A percentile compares a stretch with the other conserved stretches of the same genome.
Conservation (phyloP, 2,797 vertebrate genomes). For the Sandelia bainsii region DNA sequence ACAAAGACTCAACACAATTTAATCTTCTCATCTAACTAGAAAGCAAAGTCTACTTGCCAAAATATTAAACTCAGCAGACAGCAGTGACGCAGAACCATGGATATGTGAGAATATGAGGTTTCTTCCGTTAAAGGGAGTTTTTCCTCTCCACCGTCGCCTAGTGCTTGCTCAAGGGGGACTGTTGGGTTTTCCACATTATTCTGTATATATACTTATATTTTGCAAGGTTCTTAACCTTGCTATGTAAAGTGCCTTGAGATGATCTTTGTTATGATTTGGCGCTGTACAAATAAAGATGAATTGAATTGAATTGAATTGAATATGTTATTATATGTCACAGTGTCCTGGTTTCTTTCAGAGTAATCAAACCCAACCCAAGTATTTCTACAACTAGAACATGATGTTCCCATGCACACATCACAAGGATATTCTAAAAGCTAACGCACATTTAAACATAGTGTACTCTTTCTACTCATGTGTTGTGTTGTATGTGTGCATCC, state of each 20-base stretch:
- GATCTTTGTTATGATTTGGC: no score
- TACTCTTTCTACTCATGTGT: neutral
- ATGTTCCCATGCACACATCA: constrained; percentile 17
- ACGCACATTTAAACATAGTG: neutral
- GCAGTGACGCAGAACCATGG: neutral
- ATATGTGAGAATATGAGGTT: no score
- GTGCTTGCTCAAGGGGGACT: no score
- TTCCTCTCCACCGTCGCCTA: no score
- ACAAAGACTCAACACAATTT: neutral
- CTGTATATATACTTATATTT: no score
- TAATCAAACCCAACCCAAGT: constrained; percentile 8
- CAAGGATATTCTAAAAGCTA: neutral
- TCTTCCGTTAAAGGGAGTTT: no score
- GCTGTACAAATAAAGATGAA: no score
- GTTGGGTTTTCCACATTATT: no score
- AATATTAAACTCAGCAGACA: neutral
- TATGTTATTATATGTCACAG: constrained; percentile 16
- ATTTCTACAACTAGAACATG: constrained; percentile 13
- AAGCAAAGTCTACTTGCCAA: neutral
- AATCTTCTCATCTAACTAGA: neutral
- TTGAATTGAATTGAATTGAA: no score
- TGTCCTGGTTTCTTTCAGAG: constrained; percentile 9
- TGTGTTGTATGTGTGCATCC: neutral
- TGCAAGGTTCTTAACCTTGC: no score
- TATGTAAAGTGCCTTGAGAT: no score